Conservation (phyloP, 2,113 vertebrate genomes). For the Setophaga petechia region DNA sequence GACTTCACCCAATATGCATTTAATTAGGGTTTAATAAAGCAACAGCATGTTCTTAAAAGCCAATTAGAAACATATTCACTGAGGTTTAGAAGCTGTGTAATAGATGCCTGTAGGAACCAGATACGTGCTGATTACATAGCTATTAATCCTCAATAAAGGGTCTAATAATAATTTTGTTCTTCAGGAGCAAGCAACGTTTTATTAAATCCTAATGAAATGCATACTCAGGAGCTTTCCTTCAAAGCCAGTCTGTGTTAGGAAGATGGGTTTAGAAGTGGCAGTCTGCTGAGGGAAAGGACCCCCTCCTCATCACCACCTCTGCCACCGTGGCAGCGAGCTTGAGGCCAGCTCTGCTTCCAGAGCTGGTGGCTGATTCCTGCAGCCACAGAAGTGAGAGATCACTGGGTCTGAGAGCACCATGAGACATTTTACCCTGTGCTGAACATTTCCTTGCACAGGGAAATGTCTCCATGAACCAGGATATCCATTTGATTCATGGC, state of each 20-base stretch:
- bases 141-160: conserved; percentile 73
- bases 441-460: accelerated
- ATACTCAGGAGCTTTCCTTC: conserved; percentile 56
- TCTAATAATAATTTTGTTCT: conserved; percentile 65
- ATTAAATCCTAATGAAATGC: conserved; percentile 72
- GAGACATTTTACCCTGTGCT: background rate
- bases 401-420: accelerated
- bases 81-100: conserved; percentile 69
- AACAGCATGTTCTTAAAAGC: conserved; percentile 68
- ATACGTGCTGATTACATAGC: conserved; percentile 64
- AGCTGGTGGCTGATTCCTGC: background rate
- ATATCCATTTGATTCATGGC: background rate
- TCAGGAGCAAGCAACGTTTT: conserved; percentile 54
- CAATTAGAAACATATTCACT: conserved; percentile 74
- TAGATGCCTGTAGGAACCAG: conserved; percentile 67
- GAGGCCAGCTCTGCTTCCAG: accelerated
- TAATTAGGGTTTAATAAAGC: conserved; percentile 74
- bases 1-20: conserved; percentile 61
- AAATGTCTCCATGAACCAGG: background rate
- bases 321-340: accelerated
- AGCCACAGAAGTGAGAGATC: background rate
- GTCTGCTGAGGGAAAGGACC: conserved; percentile 32
- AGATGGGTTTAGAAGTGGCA: conserved; percentile 44
- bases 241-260: conserved; percentile 9
- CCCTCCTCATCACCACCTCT: background rate